Conservation (phyloP, 2,888 invertebrate genomes). For the Myathropa florea region DNA sequence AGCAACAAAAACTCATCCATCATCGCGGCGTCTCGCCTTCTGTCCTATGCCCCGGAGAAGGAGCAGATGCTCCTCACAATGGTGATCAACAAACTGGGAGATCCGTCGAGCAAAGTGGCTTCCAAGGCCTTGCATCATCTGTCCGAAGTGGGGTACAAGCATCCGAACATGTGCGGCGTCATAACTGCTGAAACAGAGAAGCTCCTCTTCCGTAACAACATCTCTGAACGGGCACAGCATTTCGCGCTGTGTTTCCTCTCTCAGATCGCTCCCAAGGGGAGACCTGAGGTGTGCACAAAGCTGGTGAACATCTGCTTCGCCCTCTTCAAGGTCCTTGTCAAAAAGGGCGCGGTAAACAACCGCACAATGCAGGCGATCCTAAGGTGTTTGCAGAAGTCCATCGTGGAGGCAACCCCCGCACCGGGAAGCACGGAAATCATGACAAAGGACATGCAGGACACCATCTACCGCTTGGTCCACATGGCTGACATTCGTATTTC, state of each 20-base stretch:
- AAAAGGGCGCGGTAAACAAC: slow-evolving; percentile 89
- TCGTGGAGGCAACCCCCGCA: slow-evolving; percentile 77
- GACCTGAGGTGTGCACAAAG: slow-evolving; percentile 90
- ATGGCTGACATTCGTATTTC: slow-evolving; percentile 88
- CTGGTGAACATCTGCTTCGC: slow-evolving; percentile 96
- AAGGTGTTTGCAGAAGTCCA: slow-evolving; percentile 90
- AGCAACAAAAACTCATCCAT: slow-evolving; percentile 78
- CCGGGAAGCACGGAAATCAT: slow-evolving; percentile 76
- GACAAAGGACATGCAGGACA: slow-evolving; percentile 82
- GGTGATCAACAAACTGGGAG: slow-evolving; percentile 97
- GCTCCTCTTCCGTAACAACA: slow-evolving; percentile 93
- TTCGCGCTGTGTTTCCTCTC: slow-evolving; percentile 96
- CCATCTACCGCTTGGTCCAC: slow-evolving; percentile 91
- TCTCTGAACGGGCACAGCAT: slow-evolving; percentile 92
- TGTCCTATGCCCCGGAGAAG: slow-evolving; percentile 79
- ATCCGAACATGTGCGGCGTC: slow-evolving; percentile 95
- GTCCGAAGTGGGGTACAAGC: slow-evolving; percentile 89
- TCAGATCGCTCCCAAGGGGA: slow-evolving; percentile 87
- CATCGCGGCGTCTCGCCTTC: slow-evolving; percentile 76
- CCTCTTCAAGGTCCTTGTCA: slow-evolving; percentile 95
- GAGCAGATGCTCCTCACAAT: slow-evolving; percentile 85
- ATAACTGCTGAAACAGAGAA: slow-evolving; percentile 94
- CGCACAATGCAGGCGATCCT: slow-evolving; percentile 92
- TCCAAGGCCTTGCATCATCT: slow-evolving; percentile 93
- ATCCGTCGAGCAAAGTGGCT: slow-evolving; percentile 90